A percentile compares a stretch with the other conserved stretches of the same genome.
These are phyloP conservation scores for Gila robusta DNA, from an alignment of 2,797 vertebrate genomes.

Conservation along the genomic window DNA sequence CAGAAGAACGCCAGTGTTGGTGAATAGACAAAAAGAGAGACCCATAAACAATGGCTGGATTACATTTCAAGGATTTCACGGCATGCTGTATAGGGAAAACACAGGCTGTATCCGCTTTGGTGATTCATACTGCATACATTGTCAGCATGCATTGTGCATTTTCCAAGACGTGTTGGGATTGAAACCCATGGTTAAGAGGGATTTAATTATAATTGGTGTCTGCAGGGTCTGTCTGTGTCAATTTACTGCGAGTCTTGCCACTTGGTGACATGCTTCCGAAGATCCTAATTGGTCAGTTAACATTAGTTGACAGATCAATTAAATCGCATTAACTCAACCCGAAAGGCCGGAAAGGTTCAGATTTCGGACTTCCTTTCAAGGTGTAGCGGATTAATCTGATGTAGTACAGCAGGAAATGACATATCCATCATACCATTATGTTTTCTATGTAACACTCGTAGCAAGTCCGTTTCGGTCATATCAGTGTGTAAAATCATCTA, in stretches of 20 bases:
- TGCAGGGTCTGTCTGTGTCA: slow-evolving; percentile 56
- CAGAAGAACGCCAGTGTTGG: not conserved
- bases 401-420: not conserved
- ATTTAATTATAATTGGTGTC: slow-evolving; percentile 61
- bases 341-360: slow-evolving; percentile 34
- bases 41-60: slow-evolving; percentile 5
- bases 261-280: slow-evolving; percentile 58
- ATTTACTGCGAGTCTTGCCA: slow-evolving; percentile 35
- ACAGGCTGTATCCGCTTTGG: slow-evolving; percentile 18
- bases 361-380: slow-evolving; percentile 46
- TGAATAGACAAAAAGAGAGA: not conserved
- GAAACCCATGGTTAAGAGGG: slow-evolving; percentile 46
- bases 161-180: slow-evolving; percentile 21
- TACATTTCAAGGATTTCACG: slow-evolving; percentile 25
- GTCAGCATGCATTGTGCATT: slow-evolving; percentile 24
- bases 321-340: slow-evolving; percentile 51
- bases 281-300: slow-evolving; percentile 65
- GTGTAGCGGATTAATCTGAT: slow-evolving; percentile 15
- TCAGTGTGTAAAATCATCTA: too few relatives aligned
- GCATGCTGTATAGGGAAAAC: not conserved
- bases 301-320: slow-evolving; percentile 64
- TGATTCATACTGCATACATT: slow-evolving; percentile 49
- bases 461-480: not conserved
- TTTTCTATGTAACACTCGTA: not conserved
- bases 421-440: not conserved